Conservation (phyloP, 2,888 invertebrate genomes). For the Lottia gigantea region DNA sequence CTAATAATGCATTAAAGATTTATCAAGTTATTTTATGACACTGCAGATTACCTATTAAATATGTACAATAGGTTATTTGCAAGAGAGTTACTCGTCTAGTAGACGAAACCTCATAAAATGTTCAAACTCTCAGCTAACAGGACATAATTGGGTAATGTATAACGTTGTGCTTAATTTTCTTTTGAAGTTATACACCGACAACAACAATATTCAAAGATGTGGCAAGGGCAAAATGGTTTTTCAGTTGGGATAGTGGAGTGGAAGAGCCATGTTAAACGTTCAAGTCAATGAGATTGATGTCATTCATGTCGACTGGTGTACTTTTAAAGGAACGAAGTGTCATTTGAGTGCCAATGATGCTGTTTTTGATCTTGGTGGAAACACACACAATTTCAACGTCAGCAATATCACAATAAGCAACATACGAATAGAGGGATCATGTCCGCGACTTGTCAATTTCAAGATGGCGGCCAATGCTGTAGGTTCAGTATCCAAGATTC, state of each 20-base stretch:
- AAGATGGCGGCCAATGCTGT: conserved; percentile 12
- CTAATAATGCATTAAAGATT: no score
- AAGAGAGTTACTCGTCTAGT: no score
- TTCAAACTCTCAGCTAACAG: no score
- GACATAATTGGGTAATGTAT: no score
- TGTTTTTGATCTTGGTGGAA: conserved; percentile 19
- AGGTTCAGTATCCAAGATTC: conserved; percentile 12
- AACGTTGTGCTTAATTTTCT: neutral
- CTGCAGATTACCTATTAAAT: no score
- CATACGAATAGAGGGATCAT: conserved; percentile 14
- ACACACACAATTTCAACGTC: neutral
- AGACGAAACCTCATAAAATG: neutral
- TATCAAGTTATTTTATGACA: no score
- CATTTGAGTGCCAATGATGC: conserved; percentile 16
- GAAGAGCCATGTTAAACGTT: conserved; percentile 16
- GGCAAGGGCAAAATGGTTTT: conserved; percentile 30
- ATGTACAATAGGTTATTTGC: no score
- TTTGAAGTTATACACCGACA: conserved; percentile 23
- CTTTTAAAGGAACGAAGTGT: conserved; percentile 16
- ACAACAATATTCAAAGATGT: conserved; percentile 13
- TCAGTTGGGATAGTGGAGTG: conserved; percentile 25
- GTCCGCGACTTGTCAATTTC: conserved; percentile 13
- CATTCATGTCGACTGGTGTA: conserved; percentile 26
- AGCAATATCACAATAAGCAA: conserved; percentile 8
- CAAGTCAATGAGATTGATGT: conserved; percentile 19